phyloP scores from a whole-genome alignment of 2,113 vertebrate species.

The Dicentrarchus labrax region DNA sequence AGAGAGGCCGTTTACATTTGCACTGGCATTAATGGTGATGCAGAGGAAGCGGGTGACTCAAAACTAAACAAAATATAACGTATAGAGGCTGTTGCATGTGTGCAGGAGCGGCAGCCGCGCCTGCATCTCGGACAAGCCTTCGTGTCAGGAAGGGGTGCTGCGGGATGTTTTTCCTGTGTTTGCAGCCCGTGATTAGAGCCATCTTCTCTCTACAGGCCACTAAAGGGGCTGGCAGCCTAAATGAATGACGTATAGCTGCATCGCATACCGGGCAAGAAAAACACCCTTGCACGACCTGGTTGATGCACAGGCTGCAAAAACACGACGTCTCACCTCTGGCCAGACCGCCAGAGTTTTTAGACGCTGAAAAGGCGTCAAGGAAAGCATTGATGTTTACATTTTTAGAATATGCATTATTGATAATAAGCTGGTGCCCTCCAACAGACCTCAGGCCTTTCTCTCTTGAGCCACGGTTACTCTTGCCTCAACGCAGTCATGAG shows the following conservation, averaged over 20 bases:
- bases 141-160: constrained; percentile 69
- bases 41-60: not conserved
- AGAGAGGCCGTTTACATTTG: not conserved
- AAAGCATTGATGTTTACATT: not conserved
- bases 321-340: not conserved
- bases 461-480: not conserved
- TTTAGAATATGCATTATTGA: not conserved
- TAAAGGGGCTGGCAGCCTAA: constrained; percentile 62
- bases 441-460: not conserved
- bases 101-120: constrained; percentile 32
- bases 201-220: constrained; percentile 73
- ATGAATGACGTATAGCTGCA: constrained; percentile 80
- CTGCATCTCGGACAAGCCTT: constrained; percentile 51
- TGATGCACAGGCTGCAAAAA: constrained; percentile 38
- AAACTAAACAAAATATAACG: not conserved
- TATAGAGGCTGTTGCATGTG: constrained; percentile 29
- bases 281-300: constrained; percentile 38
- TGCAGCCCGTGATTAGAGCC: constrained; percentile 77
- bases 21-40: constrained; percentile 31
- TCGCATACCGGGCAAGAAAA: constrained; percentile 42
- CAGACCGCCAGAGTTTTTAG: not conserved
- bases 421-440: constrained; percentile 1
- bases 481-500: not conserved
- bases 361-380: not conserved
- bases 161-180: constrained; percentile 75